Conservation (phyloP, 2,888 invertebrate genomes). For the Dysmachus trigonus region DNA sequence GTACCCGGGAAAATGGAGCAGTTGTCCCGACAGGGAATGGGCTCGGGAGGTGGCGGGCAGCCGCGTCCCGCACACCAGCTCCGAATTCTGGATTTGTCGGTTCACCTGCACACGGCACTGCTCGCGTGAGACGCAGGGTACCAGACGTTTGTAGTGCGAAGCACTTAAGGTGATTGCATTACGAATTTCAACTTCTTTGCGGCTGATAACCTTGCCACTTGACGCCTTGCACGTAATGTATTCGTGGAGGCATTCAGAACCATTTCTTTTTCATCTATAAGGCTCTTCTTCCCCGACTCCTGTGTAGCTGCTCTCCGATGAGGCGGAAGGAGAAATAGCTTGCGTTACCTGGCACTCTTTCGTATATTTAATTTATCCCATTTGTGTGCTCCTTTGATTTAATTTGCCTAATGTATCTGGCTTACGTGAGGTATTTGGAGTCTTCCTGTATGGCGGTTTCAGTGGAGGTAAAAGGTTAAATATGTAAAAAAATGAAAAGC, state of each 20-base stretch:
- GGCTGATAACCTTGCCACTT: background rate
- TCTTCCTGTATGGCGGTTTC: background rate
- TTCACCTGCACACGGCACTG: background rate
- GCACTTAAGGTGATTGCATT: conserved; percentile 34
- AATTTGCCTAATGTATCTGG: background rate
- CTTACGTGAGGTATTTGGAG: background rate
- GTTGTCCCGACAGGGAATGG: background rate
- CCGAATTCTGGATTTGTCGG: background rate
- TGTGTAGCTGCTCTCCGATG: background rate
- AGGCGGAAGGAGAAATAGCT: background rate
- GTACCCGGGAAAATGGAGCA: conserved; percentile 13
- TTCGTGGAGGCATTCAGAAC: background rate
- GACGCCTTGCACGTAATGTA: background rate
- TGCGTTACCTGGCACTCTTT: background rate
- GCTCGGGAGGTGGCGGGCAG: background rate
- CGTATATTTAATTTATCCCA: background rate
- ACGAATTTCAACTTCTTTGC: conserved; percentile 25
- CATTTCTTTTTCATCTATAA: background rate
- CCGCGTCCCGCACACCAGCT: background rate
- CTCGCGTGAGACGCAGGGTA: background rate
- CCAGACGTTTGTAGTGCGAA: background rate
- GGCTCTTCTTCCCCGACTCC: background rate
- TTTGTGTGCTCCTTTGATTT: background rate
- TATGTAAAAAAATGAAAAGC: background rate
- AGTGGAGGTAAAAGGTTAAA: background rate